phyloP scores from a whole-genome alignment of 2,888 invertebrate genomes.

The Lagria hirta region DNA sequence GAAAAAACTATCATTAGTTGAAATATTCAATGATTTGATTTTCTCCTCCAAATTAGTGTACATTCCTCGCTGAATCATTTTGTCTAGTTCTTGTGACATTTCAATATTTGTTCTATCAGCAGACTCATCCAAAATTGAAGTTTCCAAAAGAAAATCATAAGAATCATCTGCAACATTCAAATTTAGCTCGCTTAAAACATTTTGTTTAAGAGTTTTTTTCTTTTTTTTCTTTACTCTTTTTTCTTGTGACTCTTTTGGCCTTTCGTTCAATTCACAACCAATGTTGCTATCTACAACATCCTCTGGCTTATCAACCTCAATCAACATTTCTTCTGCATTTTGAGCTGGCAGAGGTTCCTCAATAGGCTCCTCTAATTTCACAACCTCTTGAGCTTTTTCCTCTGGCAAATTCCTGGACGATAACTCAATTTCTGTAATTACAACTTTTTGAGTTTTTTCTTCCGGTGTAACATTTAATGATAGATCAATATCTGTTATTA shows the following conservation, averaged over 20 bases:
- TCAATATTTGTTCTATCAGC: slow-evolving; percentile 30
- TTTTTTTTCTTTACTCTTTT: slow-evolving; percentile 42
- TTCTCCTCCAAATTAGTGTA: slow-evolving; percentile 50
- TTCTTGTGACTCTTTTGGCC: slow-evolving; percentile 17
- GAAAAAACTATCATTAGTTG: slow-evolving; percentile 47
- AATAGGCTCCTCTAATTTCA: too few relatives aligned
- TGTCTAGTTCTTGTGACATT: slow-evolving; percentile 51
- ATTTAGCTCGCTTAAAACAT: slow-evolving; percentile 9
- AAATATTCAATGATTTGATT: slow-evolving; percentile 47
- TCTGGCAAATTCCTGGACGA: too few relatives aligned
- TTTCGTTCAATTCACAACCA: slow-evolving; percentile 10
- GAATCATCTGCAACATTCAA: slow-evolving; percentile 40
- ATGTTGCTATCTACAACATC: slow-evolving; percentile 11
- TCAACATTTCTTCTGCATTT: slow-evolving; percentile 6
- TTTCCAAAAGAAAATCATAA: slow-evolving; percentile 45
- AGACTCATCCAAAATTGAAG: slow-evolving; percentile 30
- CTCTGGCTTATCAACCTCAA: slow-evolving; percentile 2
- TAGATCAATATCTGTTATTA: slow-evolving; percentile 47
- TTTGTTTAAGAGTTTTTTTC: slow-evolving; percentile 23
- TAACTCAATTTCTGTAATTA: too few relatives aligned
- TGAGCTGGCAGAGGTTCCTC: too few relatives aligned
- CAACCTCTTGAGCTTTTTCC: slow-evolving; percentile 1
- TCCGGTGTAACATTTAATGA: too few relatives aligned
- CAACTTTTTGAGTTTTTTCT: slow-evolving; percentile 10
- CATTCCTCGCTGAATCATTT: slow-evolving; percentile 52